These are phyloP conservation scores for Apteryx owenii DNA, from an alignment of 2,113 vertebrate genomes.

Conservation along the genomic window DNA sequence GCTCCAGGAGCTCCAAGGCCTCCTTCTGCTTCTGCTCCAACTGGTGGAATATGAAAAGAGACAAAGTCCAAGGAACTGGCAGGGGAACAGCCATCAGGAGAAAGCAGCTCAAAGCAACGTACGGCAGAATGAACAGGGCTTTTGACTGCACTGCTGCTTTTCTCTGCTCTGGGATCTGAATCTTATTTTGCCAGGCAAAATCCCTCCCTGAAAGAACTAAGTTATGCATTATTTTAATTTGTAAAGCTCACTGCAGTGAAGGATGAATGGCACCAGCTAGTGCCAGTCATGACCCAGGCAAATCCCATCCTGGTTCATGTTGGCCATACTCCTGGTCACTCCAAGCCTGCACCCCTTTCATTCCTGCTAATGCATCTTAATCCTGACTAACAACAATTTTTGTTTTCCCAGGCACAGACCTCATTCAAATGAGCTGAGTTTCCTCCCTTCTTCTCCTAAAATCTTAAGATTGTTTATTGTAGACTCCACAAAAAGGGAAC, in stretches of 20 bases:
- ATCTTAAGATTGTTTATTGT: background rate
- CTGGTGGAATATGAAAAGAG: conserved; percentile 62
- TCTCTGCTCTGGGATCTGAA: background rate
- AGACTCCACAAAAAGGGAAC: background rate
- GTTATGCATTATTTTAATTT: background rate
- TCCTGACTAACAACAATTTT: background rate
- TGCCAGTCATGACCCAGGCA: background rate
- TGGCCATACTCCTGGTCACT: background rate
- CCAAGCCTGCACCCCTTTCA: background rate
- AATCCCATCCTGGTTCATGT: background rate
- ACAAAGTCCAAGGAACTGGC: background rate
- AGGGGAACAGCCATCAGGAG: background rate
- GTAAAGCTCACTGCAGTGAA: background rate
- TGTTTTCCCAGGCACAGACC: background rate
- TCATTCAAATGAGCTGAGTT: background rate
- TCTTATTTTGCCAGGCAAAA: conserved; percentile 31
- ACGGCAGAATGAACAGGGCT: background rate
- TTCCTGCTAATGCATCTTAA: conserved; percentile 30
- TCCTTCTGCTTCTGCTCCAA: conserved; percentile 95
- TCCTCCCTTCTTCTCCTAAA: background rate
- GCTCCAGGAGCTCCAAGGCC: conserved; percentile 89
- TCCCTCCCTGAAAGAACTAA: background rate
- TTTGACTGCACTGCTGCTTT: background rate
- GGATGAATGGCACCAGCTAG: background rate
- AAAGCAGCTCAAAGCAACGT: accelerated